A percentile compares a stretch with the other conserved stretches of the same genome.
These are phyloP conservation scores for Axea sp. DNA, from an alignment of 2,888 invertebrate species.

Conservation along the genomic window DNA sequence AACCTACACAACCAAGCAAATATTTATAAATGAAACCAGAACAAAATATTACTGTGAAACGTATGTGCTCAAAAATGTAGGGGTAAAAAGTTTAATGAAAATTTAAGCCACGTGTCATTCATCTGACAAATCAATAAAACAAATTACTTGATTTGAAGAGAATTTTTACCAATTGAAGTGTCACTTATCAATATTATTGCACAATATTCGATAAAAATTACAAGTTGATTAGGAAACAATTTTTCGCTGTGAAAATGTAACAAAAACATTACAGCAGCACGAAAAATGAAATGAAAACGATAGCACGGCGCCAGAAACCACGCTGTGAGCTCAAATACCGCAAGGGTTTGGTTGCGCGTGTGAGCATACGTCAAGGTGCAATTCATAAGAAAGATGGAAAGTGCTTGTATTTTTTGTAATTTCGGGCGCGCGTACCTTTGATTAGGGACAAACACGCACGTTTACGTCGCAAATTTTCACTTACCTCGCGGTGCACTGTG, in stretches of 20 bases:
- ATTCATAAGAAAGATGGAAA: slow-evolving; percentile 11
- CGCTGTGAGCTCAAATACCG: too few species aligned
- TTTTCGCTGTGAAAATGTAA: background rate
- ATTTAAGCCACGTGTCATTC: too few species aligned
- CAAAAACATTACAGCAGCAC: background rate
- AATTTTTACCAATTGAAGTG: too few species aligned
- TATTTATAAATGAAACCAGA: too few species aligned
- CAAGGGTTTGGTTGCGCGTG: background rate
- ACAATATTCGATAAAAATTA: slow-evolving; percentile 12
- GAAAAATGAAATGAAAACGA: background rate
- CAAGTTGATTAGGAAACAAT: slow-evolving; percentile 1
- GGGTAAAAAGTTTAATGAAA: too few species aligned
- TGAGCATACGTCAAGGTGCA: slow-evolving; percentile 42
- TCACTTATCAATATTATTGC: slow-evolving; percentile 35
- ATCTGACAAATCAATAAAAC: too few species aligned
- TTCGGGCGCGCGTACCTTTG: background rate
- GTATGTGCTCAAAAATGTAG: too few species aligned
- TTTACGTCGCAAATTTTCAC: background rate
- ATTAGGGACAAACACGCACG: background rate
- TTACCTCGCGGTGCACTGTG: slow-evolving; percentile 46
- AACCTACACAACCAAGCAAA: too few species aligned
- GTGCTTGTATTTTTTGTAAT: slow-evolving; percentile 24
- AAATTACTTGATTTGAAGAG: too few species aligned
- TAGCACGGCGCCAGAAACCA: background rate
- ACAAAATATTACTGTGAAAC: too few species aligned